Evolutionary conservation across 2,797 vertebrate genomes (phyloP), one percentile per base, ranked within the genome.

Genomic region (Oreochromis mossambicus): DNA sequence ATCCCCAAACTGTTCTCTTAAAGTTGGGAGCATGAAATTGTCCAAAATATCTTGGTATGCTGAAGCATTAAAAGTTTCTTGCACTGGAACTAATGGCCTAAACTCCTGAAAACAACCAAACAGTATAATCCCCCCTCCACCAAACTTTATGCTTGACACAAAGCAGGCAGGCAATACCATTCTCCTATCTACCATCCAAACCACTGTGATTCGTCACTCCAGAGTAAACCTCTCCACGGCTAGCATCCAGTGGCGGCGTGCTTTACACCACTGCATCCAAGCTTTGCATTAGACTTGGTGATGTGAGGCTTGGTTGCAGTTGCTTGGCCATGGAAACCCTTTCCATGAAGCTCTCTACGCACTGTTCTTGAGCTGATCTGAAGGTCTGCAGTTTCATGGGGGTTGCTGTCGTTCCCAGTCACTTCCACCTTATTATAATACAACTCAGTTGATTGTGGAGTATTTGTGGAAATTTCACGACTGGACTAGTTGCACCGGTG

Each of bases 341-440:
- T 36, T 63, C 58, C 58, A n/a, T 7, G 56, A 61, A n/a, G 56
- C 56, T 36, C 56, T 61, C 3, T 61, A 12, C 0, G n/a, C 56
- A 61, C 29, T 61, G 0, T 34, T 61, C 56, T 61, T 11, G 29
- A 61, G 56, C 56, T 61, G 29, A 11, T 61, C 56, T 19, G 32
- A 36, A n/a, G 32, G 58, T 63, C 32, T 63, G 4, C 32, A 7
- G 12, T 0, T 36, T 63, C 36, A 36, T 63, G 32, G 12, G 58
- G 0, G 58, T 36, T 63, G 32, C 1, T 63, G 32, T 36, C 32
- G 0, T 63, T 63, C 56, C 26, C 55, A 58, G 0, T 58, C 8
- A 58, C 55, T 61, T 4, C 29, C 15, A 58, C 29, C 15, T 58
- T 19, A 29, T 61, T 61, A 34, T 34, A 11, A 4, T 61, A 10